These are phyloP conservation scores for Dugesia japonica DNA, from an alignment of 2,888 invertebrate species.

Conservation along the genomic window DNA sequence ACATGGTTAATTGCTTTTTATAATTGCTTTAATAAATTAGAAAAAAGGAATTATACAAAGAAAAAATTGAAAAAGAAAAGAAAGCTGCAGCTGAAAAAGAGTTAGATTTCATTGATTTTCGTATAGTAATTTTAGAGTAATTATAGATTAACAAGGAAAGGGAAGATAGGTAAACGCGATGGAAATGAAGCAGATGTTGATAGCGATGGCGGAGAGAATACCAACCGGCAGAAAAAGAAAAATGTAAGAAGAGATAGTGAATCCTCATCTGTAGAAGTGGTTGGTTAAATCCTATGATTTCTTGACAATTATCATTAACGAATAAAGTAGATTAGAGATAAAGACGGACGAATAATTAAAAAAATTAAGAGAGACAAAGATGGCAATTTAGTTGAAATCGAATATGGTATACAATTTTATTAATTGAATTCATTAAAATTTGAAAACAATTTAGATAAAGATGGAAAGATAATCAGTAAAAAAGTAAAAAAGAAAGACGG, in stretches of 20 bases:
- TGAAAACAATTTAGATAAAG: conserved; percentile 28
- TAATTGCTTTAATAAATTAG: too few relatives aligned
- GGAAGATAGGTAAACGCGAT: conserved; percentile 37
- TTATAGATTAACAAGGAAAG: conserved; percentile 24
- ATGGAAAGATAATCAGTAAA: conserved; percentile 37
- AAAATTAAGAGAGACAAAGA: conserved; percentile 37
- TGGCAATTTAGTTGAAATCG: conserved; percentile 38
- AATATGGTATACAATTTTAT: conserved; percentile 40
- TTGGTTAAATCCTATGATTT: neutral
- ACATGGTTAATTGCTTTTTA: too few relatives aligned
- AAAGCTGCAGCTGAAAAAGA: conserved; percentile 26
- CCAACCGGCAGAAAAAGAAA: conserved; percentile 25
- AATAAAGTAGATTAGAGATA: conserved; percentile 30
- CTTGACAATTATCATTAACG: neutral
- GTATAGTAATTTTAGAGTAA: too few relatives aligned
- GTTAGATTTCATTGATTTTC: too few relatives aligned
- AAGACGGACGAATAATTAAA: conserved; percentile 40
- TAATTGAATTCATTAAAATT: neutral
- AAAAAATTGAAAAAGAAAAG: conserved; percentile 35
- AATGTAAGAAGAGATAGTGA: conserved; percentile 29
- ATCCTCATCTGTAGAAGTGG: conserved; percentile 5
- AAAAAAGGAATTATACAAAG: neutral
- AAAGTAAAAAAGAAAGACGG: conserved; percentile 34
- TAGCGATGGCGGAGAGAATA: conserved; percentile 31
- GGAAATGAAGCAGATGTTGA: conserved; percentile 42